phyloP scores from a whole-genome alignment of 2,888 invertebrate genomes.

The Drosophila leonis region DNA sequence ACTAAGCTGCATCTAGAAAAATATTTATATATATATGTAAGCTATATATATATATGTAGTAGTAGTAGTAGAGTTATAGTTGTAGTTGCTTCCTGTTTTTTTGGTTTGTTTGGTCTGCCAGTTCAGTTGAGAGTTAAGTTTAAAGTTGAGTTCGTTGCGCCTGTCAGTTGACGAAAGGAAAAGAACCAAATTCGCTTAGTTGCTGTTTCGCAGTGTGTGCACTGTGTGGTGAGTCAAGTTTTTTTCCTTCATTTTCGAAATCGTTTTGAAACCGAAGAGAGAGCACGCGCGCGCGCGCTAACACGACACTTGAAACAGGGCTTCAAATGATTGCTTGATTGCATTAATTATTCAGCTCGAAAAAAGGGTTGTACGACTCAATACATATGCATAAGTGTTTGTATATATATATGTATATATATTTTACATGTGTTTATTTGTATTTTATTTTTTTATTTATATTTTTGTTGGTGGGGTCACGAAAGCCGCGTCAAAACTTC shows the following conservation, averaged over 20 bases:
- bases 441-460: slow-evolving; percentile 6
- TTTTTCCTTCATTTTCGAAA: slow-evolving; percentile 25
- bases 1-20: slow-evolving; percentile 60
- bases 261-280: slow-evolving; percentile 63
- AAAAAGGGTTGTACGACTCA: slow-evolving; percentile 29
- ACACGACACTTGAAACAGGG: slow-evolving; percentile 51
- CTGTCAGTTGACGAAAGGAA: slow-evolving; percentile 20
- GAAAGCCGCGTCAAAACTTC: slow-evolving; percentile 62
- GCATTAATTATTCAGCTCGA: slow-evolving; percentile 78
- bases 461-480: slow-evolving; percentile 45
- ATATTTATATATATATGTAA: slow-evolving; percentile 37
- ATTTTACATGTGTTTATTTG: slow-evolving; percentile 10
- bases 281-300: slow-evolving; percentile 21
- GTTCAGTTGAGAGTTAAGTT: slow-evolving; percentile 29
- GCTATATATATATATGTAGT: slow-evolving; percentile 15
- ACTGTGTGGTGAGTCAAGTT: neutral
- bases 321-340: slow-evolving; percentile 72
- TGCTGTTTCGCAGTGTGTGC: neutral
- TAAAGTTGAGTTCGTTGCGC: slow-evolving; percentile 40
- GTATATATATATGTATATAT: slow-evolving; percentile 3
- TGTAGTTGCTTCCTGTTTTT: slow-evolving; percentile 39
- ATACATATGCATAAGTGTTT: slow-evolving; percentile 12
- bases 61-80: slow-evolving; percentile 5
- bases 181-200: slow-evolving; percentile 9
- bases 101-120: slow-evolving; percentile 53